Percentiles rank a stretch among this genome's conserved stretches.
These are phyloP conservation scores for Anguilla pacifica DNA, from an alignment of 2,797 vertebrate species.

Conservation along the genomic window DNA sequence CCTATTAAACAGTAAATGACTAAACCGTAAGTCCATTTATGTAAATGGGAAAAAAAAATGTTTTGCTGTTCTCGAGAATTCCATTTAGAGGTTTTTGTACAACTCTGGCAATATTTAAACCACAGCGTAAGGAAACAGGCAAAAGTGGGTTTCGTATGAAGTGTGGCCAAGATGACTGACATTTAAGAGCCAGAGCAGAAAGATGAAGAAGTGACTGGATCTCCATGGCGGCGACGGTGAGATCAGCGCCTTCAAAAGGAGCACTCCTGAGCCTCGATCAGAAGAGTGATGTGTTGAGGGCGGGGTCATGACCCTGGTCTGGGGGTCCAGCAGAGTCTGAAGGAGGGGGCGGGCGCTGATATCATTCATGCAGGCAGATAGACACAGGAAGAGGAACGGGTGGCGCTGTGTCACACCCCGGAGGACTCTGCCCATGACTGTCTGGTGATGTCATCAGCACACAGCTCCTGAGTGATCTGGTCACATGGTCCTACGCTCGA, in stretches of 20 bases:
- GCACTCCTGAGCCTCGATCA: not conserved
- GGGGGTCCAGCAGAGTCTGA: not conserved
- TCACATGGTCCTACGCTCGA: not conserved
- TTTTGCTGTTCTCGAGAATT: no score
- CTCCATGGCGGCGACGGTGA: not conserved
- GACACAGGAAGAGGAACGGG: not conserved
- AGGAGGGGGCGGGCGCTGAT: not conserved
- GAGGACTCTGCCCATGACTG: not conserved
- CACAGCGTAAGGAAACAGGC: not conserved
- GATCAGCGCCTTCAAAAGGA: not conserved
- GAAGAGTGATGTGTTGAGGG: not conserved
- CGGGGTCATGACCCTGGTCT: not conserved
- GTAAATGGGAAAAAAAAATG: no score
- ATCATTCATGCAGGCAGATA: not conserved
- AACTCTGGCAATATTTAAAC: not conserved
- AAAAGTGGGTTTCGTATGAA: not conserved
- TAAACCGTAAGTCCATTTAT: no score
- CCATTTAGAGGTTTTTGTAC: no score
- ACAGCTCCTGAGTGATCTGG: not conserved
- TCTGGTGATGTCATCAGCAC: not conserved
- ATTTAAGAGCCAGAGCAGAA: no score
- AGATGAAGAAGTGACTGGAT: no score
- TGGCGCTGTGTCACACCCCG: not conserved
- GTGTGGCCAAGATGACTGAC: no score
- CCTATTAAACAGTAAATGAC: no score